phyloP scores from a whole-genome alignment of 2,113 vertebrate species.

The Neodon shergylaensis region DNA sequence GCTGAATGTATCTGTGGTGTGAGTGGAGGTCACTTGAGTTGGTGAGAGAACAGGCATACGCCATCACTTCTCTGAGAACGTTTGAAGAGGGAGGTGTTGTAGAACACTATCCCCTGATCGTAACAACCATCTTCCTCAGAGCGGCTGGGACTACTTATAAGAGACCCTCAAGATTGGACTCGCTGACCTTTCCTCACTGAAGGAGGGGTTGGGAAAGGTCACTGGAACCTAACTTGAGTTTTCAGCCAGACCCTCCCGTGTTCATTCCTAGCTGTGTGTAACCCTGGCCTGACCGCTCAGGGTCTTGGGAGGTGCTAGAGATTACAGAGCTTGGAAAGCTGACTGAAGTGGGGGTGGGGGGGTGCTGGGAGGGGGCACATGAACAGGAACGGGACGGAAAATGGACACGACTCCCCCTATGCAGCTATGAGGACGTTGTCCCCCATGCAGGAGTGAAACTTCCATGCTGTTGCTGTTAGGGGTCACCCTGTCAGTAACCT shows the following conservation, averaged over 20 bases:
- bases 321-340: background rate
- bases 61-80: background rate
- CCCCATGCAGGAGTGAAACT: background rate
- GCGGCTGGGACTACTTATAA: too few relatives aligned
- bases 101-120: background rate
- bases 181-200: background rate
- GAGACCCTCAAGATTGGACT: background rate
- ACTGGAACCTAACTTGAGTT: background rate
- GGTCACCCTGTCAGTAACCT: background rate
- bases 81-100: background rate
- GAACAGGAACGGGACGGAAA: too few relatives aligned
- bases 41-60: too few relatives aligned
- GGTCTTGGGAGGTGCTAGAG: background rate
- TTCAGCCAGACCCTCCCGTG: background rate
- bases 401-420: too few relatives aligned
- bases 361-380: too few relatives aligned
- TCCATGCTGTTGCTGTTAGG: background rate
- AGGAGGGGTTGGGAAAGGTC: background rate
- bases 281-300: background rate
- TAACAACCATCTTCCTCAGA: background rate
- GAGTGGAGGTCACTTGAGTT: background rate
- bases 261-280: background rate
- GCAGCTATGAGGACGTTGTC: background rate
- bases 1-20: background rate
- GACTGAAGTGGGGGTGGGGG: too few relatives aligned